Base-by-base conservation (phyloP, 2,113 vertebrate genomes). In the Psophia crepitans region DNA sequence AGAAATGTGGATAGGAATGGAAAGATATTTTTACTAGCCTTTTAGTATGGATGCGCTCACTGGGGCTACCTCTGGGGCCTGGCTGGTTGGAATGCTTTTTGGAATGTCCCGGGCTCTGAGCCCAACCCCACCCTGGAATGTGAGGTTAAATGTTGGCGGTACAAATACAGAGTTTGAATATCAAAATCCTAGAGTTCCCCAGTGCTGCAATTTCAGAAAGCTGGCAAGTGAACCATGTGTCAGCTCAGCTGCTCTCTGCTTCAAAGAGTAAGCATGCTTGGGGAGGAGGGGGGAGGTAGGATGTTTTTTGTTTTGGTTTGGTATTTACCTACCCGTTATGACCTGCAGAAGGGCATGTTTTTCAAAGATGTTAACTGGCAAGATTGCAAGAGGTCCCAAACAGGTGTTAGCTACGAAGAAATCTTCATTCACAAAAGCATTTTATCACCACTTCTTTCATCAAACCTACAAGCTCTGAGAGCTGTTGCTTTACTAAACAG, bases 61-160 rank as follows among this genome's bases (percentile, higher is more conserved):
- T 79, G 91, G 90, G 91, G 95, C 93, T 97, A 94, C 97, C 96
- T 97, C 95, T 9, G 4, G 89, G 93, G 95, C 92, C 84, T 79
- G 93, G 90, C 49, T 79, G 65, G 68, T 49, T 79, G 91, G 96
- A 97, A 97, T 91, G 91, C 85, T 92, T 97, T 96, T 94, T 93
- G 97, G 97, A 98, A 97, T 97, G 97, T 97, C 96, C 94, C 27
- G 0, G 96, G 95, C 97, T 85, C 63, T 23, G n/a, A 89, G 96
- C 96, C 95, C 89, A 94, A 14, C 97, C 96, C 85, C 48, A 1
- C 91, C 94, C 93, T 97, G 95, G 96, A 98, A 98, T 97, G 94
- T 70, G 85, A 95, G 90, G 92, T 96, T 95, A 84, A 84, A 84
- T 91, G 84, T 79, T 96, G 92, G 90, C 39, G 48, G 83, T 43